A percentile compares a stretch with the other conserved stretches of the same genome.
These are phyloP conservation scores for Axea sp. DNA, from an alignment of 2,888 invertebrate species.

Conservation along the genomic window DNA sequence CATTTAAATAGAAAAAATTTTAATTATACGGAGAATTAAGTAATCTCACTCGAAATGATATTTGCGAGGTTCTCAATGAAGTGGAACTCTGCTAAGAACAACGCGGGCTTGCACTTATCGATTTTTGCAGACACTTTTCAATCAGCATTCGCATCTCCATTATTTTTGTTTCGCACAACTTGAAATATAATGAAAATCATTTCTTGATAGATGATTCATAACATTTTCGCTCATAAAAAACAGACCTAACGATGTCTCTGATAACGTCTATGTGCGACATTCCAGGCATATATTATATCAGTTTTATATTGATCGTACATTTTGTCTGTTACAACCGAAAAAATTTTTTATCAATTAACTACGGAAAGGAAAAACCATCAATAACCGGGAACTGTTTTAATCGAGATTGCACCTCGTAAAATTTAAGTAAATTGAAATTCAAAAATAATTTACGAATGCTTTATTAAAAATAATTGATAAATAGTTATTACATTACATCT, in stretches of 20 bases:
- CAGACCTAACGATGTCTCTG: conserved; percentile 17
- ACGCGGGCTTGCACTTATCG: conserved; percentile 6
- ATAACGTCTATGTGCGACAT: conserved; percentile 13
- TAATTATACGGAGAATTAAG: neutral
- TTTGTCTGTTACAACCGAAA: conserved; percentile 27
- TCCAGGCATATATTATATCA: neutral
- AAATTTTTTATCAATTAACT: conserved; percentile 18
- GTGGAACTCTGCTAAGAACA: conserved; percentile 9
- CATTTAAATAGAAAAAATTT: no score
- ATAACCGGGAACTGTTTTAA: neutral
- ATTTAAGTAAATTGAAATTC: neutral
- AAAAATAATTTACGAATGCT: no score
- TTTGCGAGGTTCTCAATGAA: conserved; percentile 4
- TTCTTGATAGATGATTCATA: conserved; percentile 19
- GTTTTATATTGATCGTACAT: conserved; percentile 19
- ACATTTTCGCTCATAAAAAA: conserved; percentile 27
- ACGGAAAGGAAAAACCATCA: neutral
- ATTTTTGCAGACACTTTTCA: conserved; percentile 25
- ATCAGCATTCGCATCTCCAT: conserved; percentile 14
- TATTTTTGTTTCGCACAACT: conserved; percentile 26
- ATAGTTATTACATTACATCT: no score
- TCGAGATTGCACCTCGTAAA: conserved; percentile 5
- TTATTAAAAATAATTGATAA: no score
- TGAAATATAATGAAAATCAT: conserved; percentile 30
- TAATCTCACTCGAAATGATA: neutral